Base-by-base conservation (phyloP, 2,113 vertebrate species). In the Lynx canadensis region DNA sequence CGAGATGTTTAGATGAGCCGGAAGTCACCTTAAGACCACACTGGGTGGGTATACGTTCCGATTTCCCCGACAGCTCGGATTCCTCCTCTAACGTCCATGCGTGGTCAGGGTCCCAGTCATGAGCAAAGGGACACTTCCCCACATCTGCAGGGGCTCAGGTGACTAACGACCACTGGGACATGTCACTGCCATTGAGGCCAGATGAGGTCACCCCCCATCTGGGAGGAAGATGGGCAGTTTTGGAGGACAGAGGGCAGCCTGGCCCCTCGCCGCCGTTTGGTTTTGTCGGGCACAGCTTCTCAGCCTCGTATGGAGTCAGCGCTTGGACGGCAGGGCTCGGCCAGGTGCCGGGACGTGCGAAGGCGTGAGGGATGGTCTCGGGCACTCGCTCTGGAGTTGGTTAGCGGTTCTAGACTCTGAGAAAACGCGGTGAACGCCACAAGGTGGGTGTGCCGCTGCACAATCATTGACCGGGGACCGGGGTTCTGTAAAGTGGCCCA, bases 311-410 rank as follows among this genome's bases (percentile, higher is more conserved):
- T 19, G 50, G 23, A 13, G 3, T 16, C 9, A 33, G 31, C 12
- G 0, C 21, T 10, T 15, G 11, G 41, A 18, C 48, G 0, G 1
- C n/a, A 19, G 57, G 45, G 7, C 73, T 8, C 0, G 4, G n/a
- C 48, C 60, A 11, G 89, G 41, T 25, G 9, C 33, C 5, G 0
- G 18, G 14, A 65, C 21, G 33, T 31, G 8, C 31, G 2, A 29
- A 5, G 4, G 4, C 1, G 7, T 45, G 10, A 27, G 36, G 41
- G 19, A 27, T 16, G n/a, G 19, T 27, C 66, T 23, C 29, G 6
- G 79, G 9, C 31, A 23, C 52, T 8, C 1, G 1, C 7, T 8
- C 31, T 16, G 3, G 3, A 2, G 0, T 21, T 2, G 3, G 29
- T 7, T 7, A 48, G 15, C 19, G 1, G 1, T 55, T 55, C 45